Base-by-base conservation (phyloP, 2,797 vertebrate species). In the Sebastolobus alascanus region DNA sequence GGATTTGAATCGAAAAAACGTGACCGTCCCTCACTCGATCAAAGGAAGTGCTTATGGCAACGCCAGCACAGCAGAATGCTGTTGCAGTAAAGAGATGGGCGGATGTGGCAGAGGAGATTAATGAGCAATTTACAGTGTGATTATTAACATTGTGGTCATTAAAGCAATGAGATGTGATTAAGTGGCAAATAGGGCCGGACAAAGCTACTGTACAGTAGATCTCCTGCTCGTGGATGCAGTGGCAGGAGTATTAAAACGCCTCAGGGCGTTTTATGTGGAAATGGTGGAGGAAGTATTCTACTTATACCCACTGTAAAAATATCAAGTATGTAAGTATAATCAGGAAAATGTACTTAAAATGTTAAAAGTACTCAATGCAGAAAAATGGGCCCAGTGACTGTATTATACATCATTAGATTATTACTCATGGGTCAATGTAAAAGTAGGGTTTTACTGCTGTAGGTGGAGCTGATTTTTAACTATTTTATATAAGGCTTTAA, bases 101-200 rank as follows among this genome's bases (percentile, higher is more conserved):
- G 67, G 84, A 80, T 71, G 75, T 82, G 72, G 73, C 80, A 25
- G 68, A 25, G 56, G 69, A 87, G 82, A 93, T 90, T 83, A 90
- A 90, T 80, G 82, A 77, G 63, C 80, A 80, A 88, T 90, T 92
- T 85, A 80, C 60, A 18, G 37, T 3, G 72, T 22, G 77, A 91
- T 92, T 89, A 90, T 91, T 84, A 91, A 90, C 77, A 89, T 72
- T 80, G 55, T 74, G 85, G 68, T 91, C 84, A 46, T 91, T 90
- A 92, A 85, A 88, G 86, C 80, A 59, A 84, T 74, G 46, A 75
- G 38, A 84, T 88, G 82, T 80, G 86, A 92, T 91, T 74, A 87
- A 82, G 79, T 74, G 65, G 75, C 77, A 77, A 88, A 82, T 70
- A 72, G 55, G 16, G 25, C 54, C 3, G 79, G 84, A 77, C 74